Evolutionary conservation across 2,113 vertebrate species (phyloP).

Genomic region (Galeopterus variegatus): DNA sequence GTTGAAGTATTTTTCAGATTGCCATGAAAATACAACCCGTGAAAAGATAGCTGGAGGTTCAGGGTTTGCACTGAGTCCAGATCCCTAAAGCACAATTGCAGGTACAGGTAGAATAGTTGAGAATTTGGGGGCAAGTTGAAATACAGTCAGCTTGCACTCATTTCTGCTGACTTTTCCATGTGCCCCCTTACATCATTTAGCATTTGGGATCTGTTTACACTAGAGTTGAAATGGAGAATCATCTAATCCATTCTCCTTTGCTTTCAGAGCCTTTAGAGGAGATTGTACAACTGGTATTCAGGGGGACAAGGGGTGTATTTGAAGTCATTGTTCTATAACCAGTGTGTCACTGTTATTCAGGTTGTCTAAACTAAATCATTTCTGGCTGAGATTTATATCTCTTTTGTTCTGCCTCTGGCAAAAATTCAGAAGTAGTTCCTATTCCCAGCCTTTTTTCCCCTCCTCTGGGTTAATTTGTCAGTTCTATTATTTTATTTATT

Average conservation of each 20-base stretch:
- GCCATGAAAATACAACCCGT: not conserved
- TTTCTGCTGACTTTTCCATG: conserved; percentile 8
- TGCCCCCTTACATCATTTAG: not conserved
- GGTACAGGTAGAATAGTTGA: not conserved
- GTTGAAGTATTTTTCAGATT: conserved; percentile 21
- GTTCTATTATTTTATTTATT: conserved; percentile 57
- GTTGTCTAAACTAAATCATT: conserved; percentile 6
- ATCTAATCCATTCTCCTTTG: conserved; percentile 44
- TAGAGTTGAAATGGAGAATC: not conserved
- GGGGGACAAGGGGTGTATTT: not conserved
- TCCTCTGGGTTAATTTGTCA: conserved; percentile 46
- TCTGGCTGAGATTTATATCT: conserved; percentile 59
- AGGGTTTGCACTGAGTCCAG: not conserved
- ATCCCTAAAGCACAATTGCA: not conserved
- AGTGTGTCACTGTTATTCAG: conserved; percentile 34
- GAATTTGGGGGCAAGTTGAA: not conserved
- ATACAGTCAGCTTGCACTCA: not conserved
- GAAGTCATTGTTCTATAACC: conserved; percentile 8
- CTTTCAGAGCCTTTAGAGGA: conserved; percentile 52
- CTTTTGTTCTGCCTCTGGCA: conserved; percentile 59
- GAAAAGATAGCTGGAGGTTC: not conserved
- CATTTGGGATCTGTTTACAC: conserved; percentile 30
- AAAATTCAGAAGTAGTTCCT: conserved; percentile 22
- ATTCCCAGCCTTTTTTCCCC: not conserved
- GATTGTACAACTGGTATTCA: not conserved